These are phyloP conservation scores for Microcebus lehilahytsara DNA, from an alignment of 2,113 vertebrate genomes.

Conservation along the genomic window DNA sequence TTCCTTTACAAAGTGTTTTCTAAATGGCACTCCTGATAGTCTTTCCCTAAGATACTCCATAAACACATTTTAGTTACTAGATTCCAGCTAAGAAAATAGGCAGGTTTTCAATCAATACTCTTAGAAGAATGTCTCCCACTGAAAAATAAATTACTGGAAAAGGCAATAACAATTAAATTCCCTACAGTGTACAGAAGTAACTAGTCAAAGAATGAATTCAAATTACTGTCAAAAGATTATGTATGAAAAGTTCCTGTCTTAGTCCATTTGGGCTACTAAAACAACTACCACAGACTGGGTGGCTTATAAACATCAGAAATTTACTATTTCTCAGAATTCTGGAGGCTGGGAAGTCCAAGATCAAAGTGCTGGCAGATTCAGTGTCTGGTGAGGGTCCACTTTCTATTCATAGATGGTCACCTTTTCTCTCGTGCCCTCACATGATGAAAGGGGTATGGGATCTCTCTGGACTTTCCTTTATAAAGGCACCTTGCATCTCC, in stretches of 20 bases:
- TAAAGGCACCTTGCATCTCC: background rate
- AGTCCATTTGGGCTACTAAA: background rate
- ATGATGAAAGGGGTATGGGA: background rate
- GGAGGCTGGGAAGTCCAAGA: background rate
- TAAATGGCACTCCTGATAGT: conserved; percentile 24
- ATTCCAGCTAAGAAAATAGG: conserved; percentile 73
- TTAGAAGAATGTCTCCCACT: conserved; percentile 59
- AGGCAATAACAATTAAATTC: conserved; percentile 65
- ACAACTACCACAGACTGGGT: background rate
- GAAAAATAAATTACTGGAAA: conserved; percentile 71
- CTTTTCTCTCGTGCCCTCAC: background rate
- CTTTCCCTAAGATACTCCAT: conserved; percentile 21
- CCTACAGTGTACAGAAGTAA: conserved; percentile 32
- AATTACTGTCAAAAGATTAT: background rate
- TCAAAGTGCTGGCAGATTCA: no score
- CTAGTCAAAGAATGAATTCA: conserved; percentile 28
- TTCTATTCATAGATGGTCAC: background rate
- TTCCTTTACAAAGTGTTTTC: conserved; percentile 14
- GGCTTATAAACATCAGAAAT: background rate
- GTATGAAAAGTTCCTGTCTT: background rate
- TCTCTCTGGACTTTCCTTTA: background rate
- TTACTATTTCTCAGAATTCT: background rate
- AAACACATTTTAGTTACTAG: conserved; percentile 49
- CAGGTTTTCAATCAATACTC: conserved; percentile 68
- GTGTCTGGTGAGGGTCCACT: background rate